Percentiles rank a stretch among this genome's conserved stretches.
phyloP scores from a whole-genome alignment of 2,797 vertebrate species.

The Periophthalmus magnuspinnatus region DNA sequence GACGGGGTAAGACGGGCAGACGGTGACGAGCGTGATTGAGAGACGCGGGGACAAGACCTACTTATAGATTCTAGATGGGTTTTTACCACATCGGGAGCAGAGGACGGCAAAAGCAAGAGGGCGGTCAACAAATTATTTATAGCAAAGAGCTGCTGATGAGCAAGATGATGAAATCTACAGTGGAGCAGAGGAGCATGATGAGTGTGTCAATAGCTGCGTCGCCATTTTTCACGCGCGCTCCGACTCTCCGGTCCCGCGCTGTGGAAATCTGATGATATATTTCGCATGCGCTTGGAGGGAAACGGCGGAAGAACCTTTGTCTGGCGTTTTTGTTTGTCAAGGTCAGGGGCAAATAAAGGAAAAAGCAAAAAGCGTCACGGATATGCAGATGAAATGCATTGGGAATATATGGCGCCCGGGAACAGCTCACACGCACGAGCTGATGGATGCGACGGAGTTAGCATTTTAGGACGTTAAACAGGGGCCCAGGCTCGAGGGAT shows the following conservation, averaged over 20 bases:
- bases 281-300: conserved; percentile 48
- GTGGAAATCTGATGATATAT: conserved; percentile 60
- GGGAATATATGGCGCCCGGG: conserved; percentile 29
- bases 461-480: not conserved
- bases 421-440: conserved; percentile 23
- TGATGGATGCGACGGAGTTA: not conserved
- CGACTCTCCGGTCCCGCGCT: conserved; percentile 21
- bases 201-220: conserved; percentile 68
- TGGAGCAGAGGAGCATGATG: conserved; percentile 73
- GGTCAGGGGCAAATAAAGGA: conserved; percentile 54
- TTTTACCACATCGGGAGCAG: conserved; percentile 81
- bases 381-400: conserved; percentile 54
- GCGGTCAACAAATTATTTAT: conserved; percentile 85
- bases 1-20: conserved; percentile 59
- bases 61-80: conserved; percentile 91
- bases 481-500: not conserved
- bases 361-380: conserved; percentile 32
- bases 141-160: conserved; percentile 82
- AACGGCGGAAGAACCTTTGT: conserved; percentile 29
- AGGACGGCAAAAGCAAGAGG: conserved; percentile 57
- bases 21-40: conserved; percentile 72
- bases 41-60: conserved; percentile 68
- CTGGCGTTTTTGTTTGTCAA: conserved; percentile 46
- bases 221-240: conserved; percentile 57
- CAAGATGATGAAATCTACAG: conserved; percentile 82